These are phyloP conservation scores for Misgurnus mizolepis DNA, from an alignment of 2,113 vertebrate genomes.

Conservation along the genomic window DNA sequence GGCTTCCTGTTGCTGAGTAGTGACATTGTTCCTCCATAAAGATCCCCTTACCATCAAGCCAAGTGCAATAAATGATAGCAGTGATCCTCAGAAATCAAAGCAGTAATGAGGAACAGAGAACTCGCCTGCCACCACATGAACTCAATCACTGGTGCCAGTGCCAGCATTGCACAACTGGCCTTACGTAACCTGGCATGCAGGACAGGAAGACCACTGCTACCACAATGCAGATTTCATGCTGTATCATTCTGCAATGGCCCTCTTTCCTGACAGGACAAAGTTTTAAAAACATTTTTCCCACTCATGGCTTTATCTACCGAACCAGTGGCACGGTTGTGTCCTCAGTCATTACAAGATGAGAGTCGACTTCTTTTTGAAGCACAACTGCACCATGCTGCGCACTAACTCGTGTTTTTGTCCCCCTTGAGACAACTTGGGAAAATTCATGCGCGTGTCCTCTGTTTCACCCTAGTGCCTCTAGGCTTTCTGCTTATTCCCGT, in stretches of 20 bases:
- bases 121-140: conserved; percentile 24
- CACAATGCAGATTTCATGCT: not conserved
- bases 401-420: not conserved
- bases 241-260: not conserved
- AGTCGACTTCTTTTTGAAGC: not conserved
- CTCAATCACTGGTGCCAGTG: conserved; percentile 6
- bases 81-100: conserved; percentile 35
- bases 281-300: too few relatives aligned
- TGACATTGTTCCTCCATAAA: not conserved
- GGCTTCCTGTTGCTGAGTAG: not conserved
- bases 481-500: conserved; percentile 9
- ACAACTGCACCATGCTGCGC: not conserved
- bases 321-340: conserved; percentile 14
- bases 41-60: conserved; percentile 4
- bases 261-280: too few relatives aligned
- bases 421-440: not conserved
- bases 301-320: conserved; percentile 23
- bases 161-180: conserved; percentile 45
- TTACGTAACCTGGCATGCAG: conserved; percentile 38
- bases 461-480: conserved; percentile 8
- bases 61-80: conserved; percentile 47
- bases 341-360: conserved; percentile 49
- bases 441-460: conserved; percentile 22
- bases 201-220: conserved; percentile 37
- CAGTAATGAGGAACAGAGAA: conserved; percentile 51